Base-by-base conservation (phyloP, 2,888 invertebrate species). In the Drosophila subsilvestris region DNA sequence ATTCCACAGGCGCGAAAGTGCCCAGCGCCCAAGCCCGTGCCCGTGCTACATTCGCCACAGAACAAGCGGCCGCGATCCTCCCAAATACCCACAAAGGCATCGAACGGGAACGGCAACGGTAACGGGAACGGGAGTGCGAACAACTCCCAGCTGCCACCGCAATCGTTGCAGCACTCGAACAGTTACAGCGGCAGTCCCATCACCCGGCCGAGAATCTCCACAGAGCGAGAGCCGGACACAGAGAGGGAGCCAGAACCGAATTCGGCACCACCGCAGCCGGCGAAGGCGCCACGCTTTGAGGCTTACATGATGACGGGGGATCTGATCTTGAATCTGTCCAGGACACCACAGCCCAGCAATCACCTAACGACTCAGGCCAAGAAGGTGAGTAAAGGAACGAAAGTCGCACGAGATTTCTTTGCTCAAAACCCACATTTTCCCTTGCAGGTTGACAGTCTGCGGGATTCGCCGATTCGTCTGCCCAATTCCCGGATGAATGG, bases 281-380 rank as follows among this genome's bases (percentile, higher is more conserved):
- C 89, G 27, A 92, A 92, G 76, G 91, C 92, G 62, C 90, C 90
- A 54, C 91, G 97, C 92, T 97, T 97, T 93, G 98, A 98, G 93
- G 97, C 98, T 63, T 98, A 97, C 94, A 97, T 98, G 95, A 98
- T 98, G 98, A 98, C 98, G 32, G 98, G 98, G 50, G 98, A 98
- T 93, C 95, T 98, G 90, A 98, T 98, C 92, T 94, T 98, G 84
- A 98, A 98, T 93, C 95, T 98, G 80, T 97, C 98, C 71, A 93
- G 96, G 83, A 96, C 96, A 67, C 96, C 96, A 78, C 95, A 95
- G 89, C 94, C 94, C 80, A 93, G 93, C 75, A 93, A 93, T 79
- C 92, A 95, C 67, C 91, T 95, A 62, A 94, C 95, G 59, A 94
- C 89, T 43, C 92, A 92, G 72, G 90, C 90, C 66, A 93, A 92